Evolutionary conservation across 2,888 invertebrate genomes (phyloP), one percentile per base, ranked within the genome.

Genomic region (Globia sparganii): DNA sequence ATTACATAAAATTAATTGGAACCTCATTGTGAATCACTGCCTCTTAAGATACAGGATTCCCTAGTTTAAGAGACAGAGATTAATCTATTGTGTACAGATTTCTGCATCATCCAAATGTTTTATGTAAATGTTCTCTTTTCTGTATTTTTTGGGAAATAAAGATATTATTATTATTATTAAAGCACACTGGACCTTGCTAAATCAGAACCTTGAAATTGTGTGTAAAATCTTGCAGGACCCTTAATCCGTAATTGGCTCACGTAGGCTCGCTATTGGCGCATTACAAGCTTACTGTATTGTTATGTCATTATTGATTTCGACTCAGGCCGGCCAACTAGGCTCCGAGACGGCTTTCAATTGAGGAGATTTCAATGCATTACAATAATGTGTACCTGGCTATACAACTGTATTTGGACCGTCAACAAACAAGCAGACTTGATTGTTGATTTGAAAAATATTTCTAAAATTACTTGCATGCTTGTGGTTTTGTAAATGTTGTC

Each of bases 301-400:
- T 88, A 88, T 88, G 82, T 88, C 86, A 85, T 88, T 88, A 88
- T 87, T 82, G 88, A 88, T 88, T 88, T 86, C 70, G 78, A 78
- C 68, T 81, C 74, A 37, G 72, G 69, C 70, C 34, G 78, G 72
- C 69, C 75, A 81, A 82, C 76, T 77, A 67, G 80, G 77, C 61
- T 46, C 49, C 61, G 64, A 73, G 61, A 77, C 46, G 68, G 64
- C 70, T 73, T 80, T 72, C 65, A 72, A 80, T 78, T n/a, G 62
- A 40, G 65, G 67, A 80, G 65, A 83, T 79, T 77, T 72, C 75
- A 74, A 76, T 70, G 69, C 53, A 61, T 81, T 66, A 70, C 46
- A n/a, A 37, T 81, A 61, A 73, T 66, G 4, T 74, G 34, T 53
- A 67, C 28, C 25, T 46, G n/a, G 21, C 31, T 31, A 11, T 34